These are phyloP conservation scores for Neoarius graeffei DNA, from an alignment of 2,113 vertebrate species.

Conservation along the genomic window DNA sequence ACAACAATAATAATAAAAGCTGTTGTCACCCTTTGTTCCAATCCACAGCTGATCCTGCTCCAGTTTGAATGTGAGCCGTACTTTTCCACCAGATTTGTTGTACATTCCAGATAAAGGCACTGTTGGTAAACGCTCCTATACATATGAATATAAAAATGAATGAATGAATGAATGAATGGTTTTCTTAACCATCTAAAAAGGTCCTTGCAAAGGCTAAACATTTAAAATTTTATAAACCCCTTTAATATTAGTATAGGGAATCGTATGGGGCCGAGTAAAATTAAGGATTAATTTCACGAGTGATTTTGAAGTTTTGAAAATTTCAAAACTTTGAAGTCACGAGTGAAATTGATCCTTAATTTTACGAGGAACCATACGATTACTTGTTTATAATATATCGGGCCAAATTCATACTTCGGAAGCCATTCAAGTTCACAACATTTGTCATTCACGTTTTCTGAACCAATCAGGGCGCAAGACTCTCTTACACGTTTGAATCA, in stretches of 20 bases:
- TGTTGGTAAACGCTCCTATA: conserved; percentile 93
- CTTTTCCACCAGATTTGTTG: conserved; percentile 97
- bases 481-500: too few species aligned
- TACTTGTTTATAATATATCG: too few species aligned
- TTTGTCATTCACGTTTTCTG: too few species aligned
- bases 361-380: too few species aligned
- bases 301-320: too few species aligned
- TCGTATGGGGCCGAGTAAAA: too few species aligned
- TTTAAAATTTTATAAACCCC: not conserved
- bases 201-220: not conserved
- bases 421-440: too few species aligned
- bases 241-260: not conserved
- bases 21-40: conserved; percentile 90
- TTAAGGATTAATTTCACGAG: too few species aligned
- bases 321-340: too few species aligned
- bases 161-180: not conserved
- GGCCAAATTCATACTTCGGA: too few species aligned
- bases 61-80: conserved; percentile 96
- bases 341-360: too few species aligned
- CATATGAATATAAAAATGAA: conserved; percentile 25
- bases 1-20: not conserved
- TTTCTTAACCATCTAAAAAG: not conserved
- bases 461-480: too few species aligned
- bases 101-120: conserved; percentile 97
- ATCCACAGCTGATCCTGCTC: conserved; percentile 99